Conservation (phyloP, 92 coral and sea anemone species). For the Phenganax stokvisi region DNA sequence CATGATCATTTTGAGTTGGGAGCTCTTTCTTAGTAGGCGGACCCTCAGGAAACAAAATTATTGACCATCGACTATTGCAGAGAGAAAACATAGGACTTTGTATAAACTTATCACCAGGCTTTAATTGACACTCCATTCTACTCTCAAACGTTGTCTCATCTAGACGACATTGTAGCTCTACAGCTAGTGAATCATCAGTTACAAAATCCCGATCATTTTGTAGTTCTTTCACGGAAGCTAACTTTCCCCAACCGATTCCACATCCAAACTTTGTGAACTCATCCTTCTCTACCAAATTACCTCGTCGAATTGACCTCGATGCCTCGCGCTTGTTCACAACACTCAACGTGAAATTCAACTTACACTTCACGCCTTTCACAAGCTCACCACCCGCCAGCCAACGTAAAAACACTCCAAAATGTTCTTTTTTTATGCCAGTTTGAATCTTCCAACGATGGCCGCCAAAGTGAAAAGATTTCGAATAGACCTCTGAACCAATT, state of each 20-base stretch:
- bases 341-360: constrained; percentile 55
- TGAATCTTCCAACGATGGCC: constrained; percentile 91
- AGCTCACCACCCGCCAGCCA: constrained; percentile 86
- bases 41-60: constrained; percentile 80
- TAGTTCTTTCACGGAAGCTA: constrained; percentile 60
- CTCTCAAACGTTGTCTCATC: constrained; percentile 76
- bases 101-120: constrained; percentile 68
- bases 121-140: constrained; percentile 60
- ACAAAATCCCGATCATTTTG: constrained; percentile 63
- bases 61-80: constrained; percentile 78
- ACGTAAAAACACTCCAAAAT: constrained; percentile 76
- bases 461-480: constrained; percentile 79
- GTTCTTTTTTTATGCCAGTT: constrained; percentile 75
- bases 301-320: constrained; percentile 64
- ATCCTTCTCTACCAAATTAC: constrained; percentile 67
- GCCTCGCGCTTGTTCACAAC: constrained; percentile 52
- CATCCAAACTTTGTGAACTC: constrained; percentile 75
- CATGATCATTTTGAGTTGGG: constrained; percentile 63
- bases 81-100: constrained; percentile 76
- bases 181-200: constrained; percentile 59
- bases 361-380: constrained; percentile 68
- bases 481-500: constrained; percentile 63
- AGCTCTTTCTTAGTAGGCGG: constrained; percentile 58
- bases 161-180: constrained; percentile 69
- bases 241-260: constrained; percentile 95